phyloP scores from a whole-genome alignment of 2,113 vertebrate genomes.

The Misgurnus mizolepis region DNA sequence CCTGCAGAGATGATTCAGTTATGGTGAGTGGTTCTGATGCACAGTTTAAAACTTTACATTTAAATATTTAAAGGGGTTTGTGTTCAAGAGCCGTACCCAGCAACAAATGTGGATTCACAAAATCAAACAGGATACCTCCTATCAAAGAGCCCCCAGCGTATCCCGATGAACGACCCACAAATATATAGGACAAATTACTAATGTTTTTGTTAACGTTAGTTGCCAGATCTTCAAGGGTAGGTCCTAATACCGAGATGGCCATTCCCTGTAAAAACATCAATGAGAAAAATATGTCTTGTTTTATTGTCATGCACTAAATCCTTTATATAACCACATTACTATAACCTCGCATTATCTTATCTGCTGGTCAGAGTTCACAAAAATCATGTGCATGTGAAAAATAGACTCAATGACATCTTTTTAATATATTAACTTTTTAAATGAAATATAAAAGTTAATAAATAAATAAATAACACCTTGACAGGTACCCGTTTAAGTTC shows the following conservation, averaged over 20 bases:
- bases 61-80: neutral
- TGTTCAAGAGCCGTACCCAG: slow-evolving; percentile 76
- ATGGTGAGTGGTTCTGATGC: neutral
- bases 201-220: slow-evolving; percentile 83
- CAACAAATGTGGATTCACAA: slow-evolving; percentile 80
- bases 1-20: slow-evolving; percentile 58
- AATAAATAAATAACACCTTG: no score
- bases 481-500: no score
- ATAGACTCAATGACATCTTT: neutral
- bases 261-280: slow-evolving; percentile 65
- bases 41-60: no score
- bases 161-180: slow-evolving; percentile 85
- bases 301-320: no score
- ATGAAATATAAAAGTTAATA: no score
- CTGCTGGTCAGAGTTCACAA: neutral
- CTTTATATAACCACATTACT: neutral
- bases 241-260: slow-evolving; percentile 87
- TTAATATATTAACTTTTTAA: no score
- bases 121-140: slow-evolving; percentile 85
- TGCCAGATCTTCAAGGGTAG: slow-evolving; percentile 88
- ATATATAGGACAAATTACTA: slow-evolving; percentile 88
- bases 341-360: neutral
- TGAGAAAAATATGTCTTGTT: neutral
- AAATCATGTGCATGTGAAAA: neutral
- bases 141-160: slow-evolving; percentile 86